Conservation (phyloP, 2,888 invertebrate genomes). For the Drosophila phalerata region DNA sequence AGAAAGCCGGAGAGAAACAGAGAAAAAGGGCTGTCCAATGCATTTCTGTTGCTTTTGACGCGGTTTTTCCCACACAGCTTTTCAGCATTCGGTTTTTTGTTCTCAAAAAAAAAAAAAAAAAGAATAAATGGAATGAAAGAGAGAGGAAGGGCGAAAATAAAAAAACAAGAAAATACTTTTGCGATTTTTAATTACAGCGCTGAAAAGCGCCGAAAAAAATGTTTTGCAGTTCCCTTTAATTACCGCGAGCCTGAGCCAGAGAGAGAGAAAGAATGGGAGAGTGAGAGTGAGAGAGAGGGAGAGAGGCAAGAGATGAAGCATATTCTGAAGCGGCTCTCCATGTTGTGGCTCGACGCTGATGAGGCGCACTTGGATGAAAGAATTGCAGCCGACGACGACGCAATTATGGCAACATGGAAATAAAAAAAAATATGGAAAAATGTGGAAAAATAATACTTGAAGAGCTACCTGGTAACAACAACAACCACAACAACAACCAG, state of each 20-base stretch:
- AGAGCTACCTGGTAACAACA: conserved; percentile 67
- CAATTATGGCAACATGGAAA: conserved; percentile 78
- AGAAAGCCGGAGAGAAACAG: neutral
- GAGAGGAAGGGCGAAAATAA: conserved; percentile 16
- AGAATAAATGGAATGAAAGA: conserved; percentile 6
- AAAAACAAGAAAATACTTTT: conserved; percentile 61
- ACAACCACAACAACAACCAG: neutral
- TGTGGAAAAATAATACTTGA: conserved; percentile 74
- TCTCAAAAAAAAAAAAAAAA: conserved; percentile 40
- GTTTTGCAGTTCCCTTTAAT: conserved; percentile 73
- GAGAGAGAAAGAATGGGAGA: neutral
- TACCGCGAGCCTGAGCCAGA: conserved; percentile 60
- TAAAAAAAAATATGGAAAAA: conserved; percentile 43
- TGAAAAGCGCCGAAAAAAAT: conserved; percentile 75
- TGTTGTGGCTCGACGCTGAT: conserved; percentile 59
- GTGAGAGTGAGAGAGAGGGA: conserved; percentile 9
- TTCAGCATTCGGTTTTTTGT: conserved; percentile 58
- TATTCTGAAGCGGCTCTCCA: conserved; percentile 37
- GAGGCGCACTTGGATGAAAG: conserved; percentile 79
- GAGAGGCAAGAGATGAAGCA: conserved; percentile 29
- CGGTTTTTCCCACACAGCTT: conserved; percentile 73
- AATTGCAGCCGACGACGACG: conserved; percentile 66
- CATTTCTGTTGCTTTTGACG: conserved; percentile 79
- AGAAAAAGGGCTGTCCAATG: conserved; percentile 54
- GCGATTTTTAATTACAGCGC: conserved; percentile 79